Base-by-base conservation (phyloP, 2,113 vertebrate species). In the Ceratotherium simum region DNA sequence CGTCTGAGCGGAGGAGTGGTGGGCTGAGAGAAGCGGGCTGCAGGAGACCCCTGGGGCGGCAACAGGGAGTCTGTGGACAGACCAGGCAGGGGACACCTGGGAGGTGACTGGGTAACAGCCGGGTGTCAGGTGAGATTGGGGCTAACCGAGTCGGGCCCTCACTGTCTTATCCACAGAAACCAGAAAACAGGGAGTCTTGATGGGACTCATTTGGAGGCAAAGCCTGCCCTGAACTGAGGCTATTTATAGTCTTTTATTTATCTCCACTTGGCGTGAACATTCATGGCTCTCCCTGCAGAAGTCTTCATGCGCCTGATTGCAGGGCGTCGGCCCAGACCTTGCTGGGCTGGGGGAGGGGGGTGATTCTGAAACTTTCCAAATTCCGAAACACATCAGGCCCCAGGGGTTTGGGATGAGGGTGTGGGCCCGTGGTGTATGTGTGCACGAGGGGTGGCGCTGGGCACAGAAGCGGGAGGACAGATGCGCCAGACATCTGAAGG, bases 161-260 rank as follows among this genome's bases (percentile, higher is more conserved):
- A 27, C 80, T 84, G 8, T 48, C 58, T 90, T 21, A 36, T 36
- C 60, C 5, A 0, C 21, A 36, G 70, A 46, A 76, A 48, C 78
- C 60, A 58, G 86, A 18, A 79, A 95, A 20, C 73, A 21, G 10
- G 23, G 16, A 56, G 58, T 60, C 62, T 14, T 82, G 64, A 51
- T 33, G 39, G 33, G 39, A 64, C 54, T 96, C 96, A 78, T 97
- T 36, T 72, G 76, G 73, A 97, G 78, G 85, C 93, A 72, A 96
- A 97, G 62, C 93, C 81, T 93, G 81, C 73, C 67, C 46, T 23
- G 51, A 51, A 62, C 75, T 8, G 1, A 42, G 75, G 80, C 93
- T 98, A 95, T 97, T 97, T 98, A 96, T 96, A 97, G 96, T 78
- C 91, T 88, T 96, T 95, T 97, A 94, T 95, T 97, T 97, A 96